phyloP scores from a whole-genome alignment of 2,888 invertebrate species.

The Ornithoptera alexandrae region DNA sequence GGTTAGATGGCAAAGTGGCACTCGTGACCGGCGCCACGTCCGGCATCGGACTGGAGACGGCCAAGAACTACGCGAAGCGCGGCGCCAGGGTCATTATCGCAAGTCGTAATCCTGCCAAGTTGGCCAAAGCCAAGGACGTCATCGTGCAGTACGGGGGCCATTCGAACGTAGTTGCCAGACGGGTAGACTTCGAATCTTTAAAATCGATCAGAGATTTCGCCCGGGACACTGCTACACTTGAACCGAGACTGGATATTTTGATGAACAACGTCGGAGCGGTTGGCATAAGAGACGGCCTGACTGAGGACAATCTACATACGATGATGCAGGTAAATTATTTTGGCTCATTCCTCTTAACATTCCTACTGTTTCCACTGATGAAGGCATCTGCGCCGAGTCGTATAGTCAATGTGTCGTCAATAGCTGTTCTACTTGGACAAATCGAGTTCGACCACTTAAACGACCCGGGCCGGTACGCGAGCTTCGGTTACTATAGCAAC shows the following conservation, averaged over 20 bases:
- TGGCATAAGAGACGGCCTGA: conserved; percentile 57
- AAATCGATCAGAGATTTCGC: conserved; percentile 80
- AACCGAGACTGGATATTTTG: conserved; percentile 69
- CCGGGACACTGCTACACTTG: conserved; percentile 67
- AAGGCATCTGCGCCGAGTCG: conserved; percentile 58
- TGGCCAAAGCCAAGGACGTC: conserved; percentile 43
- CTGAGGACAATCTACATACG: conserved; percentile 81
- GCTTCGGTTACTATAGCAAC: conserved; percentile 79
- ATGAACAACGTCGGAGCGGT: conserved; percentile 46
- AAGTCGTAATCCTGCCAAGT: conserved; percentile 63
- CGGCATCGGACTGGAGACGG: conserved; percentile 60
- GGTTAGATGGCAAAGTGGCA: conserved; percentile 60
- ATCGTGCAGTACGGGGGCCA: conserved; percentile 49
- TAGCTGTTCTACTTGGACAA: conserved; percentile 54
- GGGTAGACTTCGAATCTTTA: conserved; percentile 75
- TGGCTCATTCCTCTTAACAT: conserved; percentile 58
- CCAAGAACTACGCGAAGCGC: conserved; percentile 65
- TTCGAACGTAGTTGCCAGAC: conserved; percentile 48
- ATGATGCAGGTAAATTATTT: conserved; percentile 81
- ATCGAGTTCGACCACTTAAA: conserved; percentile 86
- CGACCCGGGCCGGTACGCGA: conserved; percentile 82
- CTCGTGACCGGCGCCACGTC: conserved; percentile 63
- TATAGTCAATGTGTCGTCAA: conserved; percentile 43
- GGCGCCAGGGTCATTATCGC: conserved; percentile 80
- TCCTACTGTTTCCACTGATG: conserved; percentile 54